Conservation (phyloP, 2,888 invertebrate species). For the Chrysotoxum bicinctum region DNA sequence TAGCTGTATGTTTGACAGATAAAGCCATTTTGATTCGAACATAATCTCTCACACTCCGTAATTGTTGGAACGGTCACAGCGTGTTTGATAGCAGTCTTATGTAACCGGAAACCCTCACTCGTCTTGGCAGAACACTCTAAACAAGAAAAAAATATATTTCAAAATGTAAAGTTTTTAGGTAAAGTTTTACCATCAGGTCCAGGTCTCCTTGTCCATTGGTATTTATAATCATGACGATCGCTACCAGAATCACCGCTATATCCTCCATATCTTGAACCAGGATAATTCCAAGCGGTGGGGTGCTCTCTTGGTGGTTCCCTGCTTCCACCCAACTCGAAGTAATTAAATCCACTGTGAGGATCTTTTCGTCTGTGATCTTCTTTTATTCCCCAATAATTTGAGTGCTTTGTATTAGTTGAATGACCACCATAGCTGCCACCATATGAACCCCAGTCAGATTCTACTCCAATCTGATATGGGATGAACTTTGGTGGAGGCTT, state of each 20-base stretch:
- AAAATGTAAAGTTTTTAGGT: neutral
- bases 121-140: slow-evolving; percentile 89
- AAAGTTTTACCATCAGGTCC: slow-evolving; percentile 80
- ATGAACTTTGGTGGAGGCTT: slow-evolving; percentile 81
- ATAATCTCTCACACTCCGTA: slow-evolving; percentile 89
- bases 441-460: slow-evolving; percentile 84
- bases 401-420: slow-evolving; percentile 79
- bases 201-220: slow-evolving; percentile 81
- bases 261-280: slow-evolving; percentile 81
- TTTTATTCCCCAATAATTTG: slow-evolving; percentile 83
- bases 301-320: slow-evolving; percentile 77
- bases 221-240: slow-evolving; percentile 78
- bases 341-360: slow-evolving; percentile 79
- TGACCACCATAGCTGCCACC: slow-evolving; percentile 84
- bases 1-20: slow-evolving; percentile 90
- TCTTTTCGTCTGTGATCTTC: slow-evolving; percentile 79
- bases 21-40: slow-evolving; percentile 87
- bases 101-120: slow-evolving; percentile 88
- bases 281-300: slow-evolving; percentile 82
- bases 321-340: slow-evolving; percentile 81
- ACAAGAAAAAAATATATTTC: slow-evolving; percentile 28
- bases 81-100: slow-evolving; percentile 86
- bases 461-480: slow-evolving; percentile 83
- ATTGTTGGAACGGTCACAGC: slow-evolving; percentile 86
- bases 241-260: slow-evolving; percentile 73